Conservation (phyloP, 2,113 vertebrate genomes). For the Lonchura striata region DNA sequence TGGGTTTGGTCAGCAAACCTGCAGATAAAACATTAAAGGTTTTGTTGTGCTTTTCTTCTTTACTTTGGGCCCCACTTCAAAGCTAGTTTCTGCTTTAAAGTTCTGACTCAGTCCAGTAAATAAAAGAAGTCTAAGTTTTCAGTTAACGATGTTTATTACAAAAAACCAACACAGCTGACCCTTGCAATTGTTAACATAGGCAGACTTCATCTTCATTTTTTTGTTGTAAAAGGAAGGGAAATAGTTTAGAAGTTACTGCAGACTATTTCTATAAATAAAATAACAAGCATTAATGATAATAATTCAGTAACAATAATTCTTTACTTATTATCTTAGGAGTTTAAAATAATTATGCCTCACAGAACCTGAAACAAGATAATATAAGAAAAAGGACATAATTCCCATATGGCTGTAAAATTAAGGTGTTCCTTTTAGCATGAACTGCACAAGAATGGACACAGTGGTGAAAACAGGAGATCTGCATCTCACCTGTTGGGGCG, state of each 20-base stretch:
- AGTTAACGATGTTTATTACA: constrained; percentile 24
- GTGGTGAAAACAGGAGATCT: not conserved
- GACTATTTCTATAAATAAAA: not conserved
- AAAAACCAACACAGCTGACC: not conserved
- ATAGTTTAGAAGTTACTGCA: not conserved
- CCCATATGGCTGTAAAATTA: not conserved
- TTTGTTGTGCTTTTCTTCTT: not conserved
- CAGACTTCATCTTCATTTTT: not conserved
- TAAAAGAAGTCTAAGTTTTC: constrained; percentile 25
- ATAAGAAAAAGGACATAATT: not conserved
- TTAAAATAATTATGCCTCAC: not conserved
- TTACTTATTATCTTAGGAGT: not conserved
- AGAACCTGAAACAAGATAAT: not conserved
- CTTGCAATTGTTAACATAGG: not conserved
- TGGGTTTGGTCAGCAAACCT: constrained; percentile 54
- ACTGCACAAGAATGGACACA: not conserved
- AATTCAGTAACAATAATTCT: not conserved
- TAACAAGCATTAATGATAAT: not conserved
- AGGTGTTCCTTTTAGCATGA: not conserved
- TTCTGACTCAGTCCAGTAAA: constrained; percentile 36
- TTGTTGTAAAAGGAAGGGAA: not conserved
- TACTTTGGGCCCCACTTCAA: constrained; percentile 50
- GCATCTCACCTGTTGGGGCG: not conserved
- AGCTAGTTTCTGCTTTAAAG: constrained; percentile 51
- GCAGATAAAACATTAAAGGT: constrained; percentile 60